Percentiles rank a stretch among this genome's conserved stretches.
These are phyloP conservation scores for Gymnoscelis rufifasciata DNA, from an alignment of 2,888 invertebrate species.

Conservation along the genomic window DNA sequence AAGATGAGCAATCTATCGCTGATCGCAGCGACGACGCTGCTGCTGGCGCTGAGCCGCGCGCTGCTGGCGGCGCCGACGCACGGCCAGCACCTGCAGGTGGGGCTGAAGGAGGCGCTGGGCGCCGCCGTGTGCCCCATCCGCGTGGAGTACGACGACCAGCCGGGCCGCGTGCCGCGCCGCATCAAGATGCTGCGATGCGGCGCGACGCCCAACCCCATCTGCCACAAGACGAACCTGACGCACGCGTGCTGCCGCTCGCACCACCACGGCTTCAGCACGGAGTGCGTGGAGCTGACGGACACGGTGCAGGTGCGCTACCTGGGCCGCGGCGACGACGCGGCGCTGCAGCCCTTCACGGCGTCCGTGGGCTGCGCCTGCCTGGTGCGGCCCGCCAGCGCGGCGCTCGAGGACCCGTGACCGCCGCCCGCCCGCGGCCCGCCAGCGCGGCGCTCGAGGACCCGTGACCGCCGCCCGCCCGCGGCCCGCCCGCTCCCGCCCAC, in stretches of 20 bases:
- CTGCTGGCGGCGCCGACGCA: constrained; percentile 26
- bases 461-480: constrained; percentile 21
- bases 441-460: constrained; percentile 25
- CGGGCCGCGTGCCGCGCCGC: constrained; percentile 53
- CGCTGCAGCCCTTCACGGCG: constrained; percentile 40
- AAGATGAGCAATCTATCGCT: constrained; percentile 6
- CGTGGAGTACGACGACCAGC: constrained; percentile 49
- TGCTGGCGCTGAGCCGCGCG: constrained; percentile 25
- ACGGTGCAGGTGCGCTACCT: constrained; percentile 55
- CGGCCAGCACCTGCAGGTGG: constrained; percentile 31
- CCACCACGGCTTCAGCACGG: constrained; percentile 47
- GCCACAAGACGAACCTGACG: constrained; percentile 43
- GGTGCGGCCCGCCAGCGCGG: constrained; percentile 41
- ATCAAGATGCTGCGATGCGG: constrained; percentile 65
- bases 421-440: constrained; percentile 23
- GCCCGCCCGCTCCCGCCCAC: constrained; percentile 19
- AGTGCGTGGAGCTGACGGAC: constrained; percentile 67
- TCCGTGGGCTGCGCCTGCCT: constrained; percentile 69
- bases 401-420: constrained; percentile 38
- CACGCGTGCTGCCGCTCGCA: constrained; percentile 61
- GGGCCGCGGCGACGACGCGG: constrained; percentile 30
- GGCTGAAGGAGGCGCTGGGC: constrained; percentile 49
- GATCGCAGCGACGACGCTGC: constrained; percentile 25
- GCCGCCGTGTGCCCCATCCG: constrained; percentile 62
- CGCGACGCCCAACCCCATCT: constrained; percentile 48